Base-by-base conservation (phyloP, 2,888 invertebrate species). In the Lochmaea crataegi region DNA sequence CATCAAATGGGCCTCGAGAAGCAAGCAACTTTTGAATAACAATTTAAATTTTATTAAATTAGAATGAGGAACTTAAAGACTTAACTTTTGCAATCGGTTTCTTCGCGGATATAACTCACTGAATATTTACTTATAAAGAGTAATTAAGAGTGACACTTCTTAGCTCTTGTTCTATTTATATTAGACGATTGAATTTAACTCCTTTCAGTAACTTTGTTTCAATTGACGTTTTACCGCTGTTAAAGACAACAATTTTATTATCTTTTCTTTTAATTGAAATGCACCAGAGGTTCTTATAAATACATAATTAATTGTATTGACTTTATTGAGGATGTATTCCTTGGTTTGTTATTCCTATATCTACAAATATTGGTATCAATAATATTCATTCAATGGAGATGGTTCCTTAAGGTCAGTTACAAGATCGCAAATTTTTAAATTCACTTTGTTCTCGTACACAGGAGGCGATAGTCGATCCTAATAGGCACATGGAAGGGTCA, bases 21-120 rank as follows among this genome's bases (percentile, higher is more conserved):
- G 42, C 2, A 41, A 32, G 41, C 0, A 66, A 42, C 18, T 42
- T 51, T 11, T 66, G 56, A 57, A 66, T 66, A 57, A 66, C 57
- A 66, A 66, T 57, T 66, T 57, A 51, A 66, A 56, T 41, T 66
- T 66, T 66, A 66, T 66, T 66, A 42, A 66, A 57, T 66, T 66
- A 66, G 41, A 66, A 41, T 2, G 12, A 18, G 32, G 22, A 26
- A 56, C 41, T 66, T 57, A 57, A 66, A 22, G 66, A 57, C 57
- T 66, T 66, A 66, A 66, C 66, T 66, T 66, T 38, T 42, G 56
- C 32, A 66, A 53, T 57, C 66, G 56, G 56, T 57, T 66, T 57
- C 66, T 18, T 41, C 66, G 57, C 18, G 66, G 42, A 56, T 65
- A 38, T 7, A 66, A 66, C 56, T 66, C 38, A 16, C 41, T 41